Evolutionary conservation across 2,888 invertebrate genomes (phyloP), one percentile per base, ranked within the genome.

Genomic region (Drosophila longiperda): DNA sequence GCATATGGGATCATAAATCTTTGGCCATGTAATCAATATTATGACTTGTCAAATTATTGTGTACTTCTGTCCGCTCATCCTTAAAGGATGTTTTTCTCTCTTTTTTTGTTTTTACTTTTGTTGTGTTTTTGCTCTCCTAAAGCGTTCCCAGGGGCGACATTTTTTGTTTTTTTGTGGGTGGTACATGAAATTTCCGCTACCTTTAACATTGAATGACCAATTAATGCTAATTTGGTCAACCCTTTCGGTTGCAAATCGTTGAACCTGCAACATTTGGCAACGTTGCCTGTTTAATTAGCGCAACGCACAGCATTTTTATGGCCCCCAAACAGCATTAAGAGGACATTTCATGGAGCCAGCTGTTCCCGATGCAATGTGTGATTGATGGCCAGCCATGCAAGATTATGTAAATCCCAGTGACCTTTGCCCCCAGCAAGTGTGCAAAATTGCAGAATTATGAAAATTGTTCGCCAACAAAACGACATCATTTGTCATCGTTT

Each of bases 1-100:
- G 63, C 80, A 78, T 69, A 84, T 88, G 89, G 75, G 75, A 61
- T 62, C 81, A 87, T 87, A 87, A 87, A 87, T 89, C 90, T 83
- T 81, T 59, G 70, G 53, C 49, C 61, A 74, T 70, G 75, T 70
- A 87, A 88, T 87, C 87, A 87, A 87, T 88, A 87, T 87, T 87
- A 89, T 87, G 87, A 87, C 87, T 88, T 87, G 87, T 87, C 87
- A 87, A 77, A 87, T 87, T 87, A 87, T 87, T 88, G 83, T 89
- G 78, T 75, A 78, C 85, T 78, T 66, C 66, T 72, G 66, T 69
- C 74, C 74, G 73, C 65, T 65, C 77, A 52, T 45, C 32, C 50
- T 78, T 74, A 67, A 79, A 85, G 76, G 58, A 55, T 59, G 71
- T 59, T 61, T 70, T 52, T 38, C 45, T 48, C 45, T 57, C 61